These are phyloP conservation scores for Gnatocerus cornutus DNA, from an alignment of 2,888 invertebrate species.

Conservation along the genomic window DNA sequence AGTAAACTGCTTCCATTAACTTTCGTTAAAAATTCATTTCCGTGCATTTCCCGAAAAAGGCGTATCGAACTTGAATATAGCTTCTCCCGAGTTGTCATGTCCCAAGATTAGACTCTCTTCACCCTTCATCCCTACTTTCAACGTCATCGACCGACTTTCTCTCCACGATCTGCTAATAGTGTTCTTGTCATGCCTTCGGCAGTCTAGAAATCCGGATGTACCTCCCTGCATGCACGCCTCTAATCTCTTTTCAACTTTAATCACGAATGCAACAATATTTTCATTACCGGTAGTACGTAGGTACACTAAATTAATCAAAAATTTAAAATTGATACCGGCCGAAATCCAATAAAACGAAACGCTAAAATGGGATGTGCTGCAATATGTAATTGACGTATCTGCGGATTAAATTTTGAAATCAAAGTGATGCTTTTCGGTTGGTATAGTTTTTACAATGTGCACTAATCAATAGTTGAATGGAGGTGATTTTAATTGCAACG, in stretches of 20 bases:
- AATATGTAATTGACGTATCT: constrained; percentile 15
- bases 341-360: constrained; percentile 17
- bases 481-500: constrained; percentile 13
- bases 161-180: constrained; percentile 23
- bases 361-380: constrained; percentile 9
- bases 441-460: constrained; percentile 22
- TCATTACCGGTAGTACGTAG: constrained; percentile 3
- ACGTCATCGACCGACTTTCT: constrained; percentile 21
- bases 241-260: too few relatives aligned
- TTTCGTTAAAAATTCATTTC: constrained; percentile 56
- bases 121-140: constrained; percentile 22
- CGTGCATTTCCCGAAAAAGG: constrained; percentile 46
- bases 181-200: constrained; percentile 24
- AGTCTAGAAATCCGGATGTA: constrained; percentile 16
- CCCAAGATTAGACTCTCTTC: constrained; percentile 23
- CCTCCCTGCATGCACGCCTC: constrained; percentile 5
- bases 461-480: constrained; percentile 12
- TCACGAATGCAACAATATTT: constrained; percentile 10
- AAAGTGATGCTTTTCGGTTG: constrained; percentile 20
- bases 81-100: constrained; percentile 3
- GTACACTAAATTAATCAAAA: constrained; percentile 17
- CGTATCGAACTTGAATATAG: neutral
- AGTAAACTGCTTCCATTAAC: constrained; percentile 54
- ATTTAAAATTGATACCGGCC: constrained; percentile 10
- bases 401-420: constrained; percentile 24